Percentiles rank a stretch among this genome's conserved stretches.
phyloP scores from a whole-genome alignment of 2,888 invertebrate genomes.

The Lepetodrilus schrolli region DNA sequence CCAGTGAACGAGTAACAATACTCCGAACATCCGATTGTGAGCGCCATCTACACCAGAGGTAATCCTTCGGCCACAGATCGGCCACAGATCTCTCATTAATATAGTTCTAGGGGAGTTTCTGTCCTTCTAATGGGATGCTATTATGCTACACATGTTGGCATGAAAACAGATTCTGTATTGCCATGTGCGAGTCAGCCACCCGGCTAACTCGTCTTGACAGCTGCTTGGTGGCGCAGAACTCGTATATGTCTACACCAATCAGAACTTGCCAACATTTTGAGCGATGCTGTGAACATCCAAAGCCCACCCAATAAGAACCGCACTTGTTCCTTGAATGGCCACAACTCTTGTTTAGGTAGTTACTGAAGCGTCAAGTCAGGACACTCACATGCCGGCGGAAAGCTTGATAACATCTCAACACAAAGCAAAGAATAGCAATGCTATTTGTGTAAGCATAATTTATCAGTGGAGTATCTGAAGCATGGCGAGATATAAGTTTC shows the following conservation, averaged over 20 bases:
- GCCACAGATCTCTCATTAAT: conserved; percentile 28
- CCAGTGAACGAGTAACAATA: not conserved
- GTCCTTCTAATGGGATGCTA: conserved; percentile 16
- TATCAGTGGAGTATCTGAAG: not conserved
- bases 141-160: conserved; percentile 26
- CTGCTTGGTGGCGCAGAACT: conserved; percentile 6
- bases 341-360: not conserved
- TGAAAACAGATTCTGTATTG: conserved; percentile 23
- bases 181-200: conserved; percentile 11
- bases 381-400: not conserved
- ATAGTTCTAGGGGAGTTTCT: not conserved
- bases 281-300: not conserved
- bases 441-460: conserved; percentile 20
- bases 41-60: conserved; percentile 9
- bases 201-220: conserved; percentile 7
- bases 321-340: too few relatives aligned
- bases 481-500: conserved; percentile 17
- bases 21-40: not conserved
- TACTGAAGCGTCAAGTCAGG: not conserved
- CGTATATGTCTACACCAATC: conserved; percentile 15
- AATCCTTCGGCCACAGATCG: conserved; percentile 5
- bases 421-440: not conserved
- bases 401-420: conserved; percentile 4
- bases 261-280: not conserved
- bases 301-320: not conserved